Percentiles rank a stretch among this genome's conserved stretches.
These are phyloP conservation scores for Terrapene triunguis DNA, from an alignment of 2,113 vertebrate genomes.

Conservation along the genomic window DNA sequence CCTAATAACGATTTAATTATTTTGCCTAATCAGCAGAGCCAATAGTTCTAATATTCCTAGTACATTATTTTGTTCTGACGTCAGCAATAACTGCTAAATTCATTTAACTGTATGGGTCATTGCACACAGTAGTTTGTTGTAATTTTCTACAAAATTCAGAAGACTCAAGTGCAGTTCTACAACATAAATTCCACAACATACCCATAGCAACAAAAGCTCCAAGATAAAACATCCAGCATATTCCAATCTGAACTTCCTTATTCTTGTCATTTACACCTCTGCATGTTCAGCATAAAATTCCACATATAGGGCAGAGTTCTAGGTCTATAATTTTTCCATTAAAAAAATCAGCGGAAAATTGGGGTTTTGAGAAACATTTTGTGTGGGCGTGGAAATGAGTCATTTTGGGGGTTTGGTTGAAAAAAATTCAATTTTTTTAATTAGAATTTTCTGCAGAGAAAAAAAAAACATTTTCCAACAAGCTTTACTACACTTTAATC, in stretches of 20 bases:
- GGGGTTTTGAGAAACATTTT: not conserved
- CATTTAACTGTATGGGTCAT: slow-evolving; percentile 15
- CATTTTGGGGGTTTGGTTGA: not conserved
- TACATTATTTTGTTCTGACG: not conserved
- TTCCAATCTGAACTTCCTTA: not conserved
- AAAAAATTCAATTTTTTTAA: not conserved
- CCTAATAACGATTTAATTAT: not conserved
- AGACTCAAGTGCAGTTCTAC: slow-evolving; percentile 33
- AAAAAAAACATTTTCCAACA: not conserved
- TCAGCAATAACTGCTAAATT: slow-evolving; percentile 42
- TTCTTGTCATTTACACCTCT: not conserved
- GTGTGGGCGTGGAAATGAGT: not conserved
- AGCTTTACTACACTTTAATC: not conserved
- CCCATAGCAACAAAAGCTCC: not conserved
- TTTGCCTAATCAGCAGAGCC: slow-evolving; percentile 7
- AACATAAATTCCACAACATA: slow-evolving; percentile 25
- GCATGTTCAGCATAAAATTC: not conserved
- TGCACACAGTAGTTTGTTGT: slow-evolving; percentile 42
- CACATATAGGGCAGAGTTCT: not conserved
- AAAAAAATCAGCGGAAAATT: not conserved
- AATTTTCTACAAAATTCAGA: slow-evolving; percentile 37
- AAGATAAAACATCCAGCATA: not conserved
- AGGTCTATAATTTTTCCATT: not conserved
- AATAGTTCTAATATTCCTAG: not conserved
- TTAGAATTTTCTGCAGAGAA: not conserved